Percentiles rank a stretch among this genome's conserved stretches.
Evolutionary conservation across 2,797 vertebrate genomes (phyloP).

Genomic region (Phoxinus dragarum): DNA sequence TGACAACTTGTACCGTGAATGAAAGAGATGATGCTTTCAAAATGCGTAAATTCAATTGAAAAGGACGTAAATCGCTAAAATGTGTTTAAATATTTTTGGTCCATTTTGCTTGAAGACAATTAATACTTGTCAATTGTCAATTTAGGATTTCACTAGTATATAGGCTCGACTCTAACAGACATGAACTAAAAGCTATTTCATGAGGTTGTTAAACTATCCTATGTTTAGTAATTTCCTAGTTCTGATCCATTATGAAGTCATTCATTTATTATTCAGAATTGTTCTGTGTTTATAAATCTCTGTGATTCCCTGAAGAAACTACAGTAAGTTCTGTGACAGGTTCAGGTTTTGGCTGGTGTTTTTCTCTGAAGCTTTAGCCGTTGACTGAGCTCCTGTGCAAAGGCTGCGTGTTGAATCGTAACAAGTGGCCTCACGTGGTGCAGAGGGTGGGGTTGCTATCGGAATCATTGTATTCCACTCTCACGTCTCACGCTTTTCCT

Average conservation of each 20-base stretch:
- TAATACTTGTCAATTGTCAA: not conserved
- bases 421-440: conserved; percentile 47
- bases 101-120: not conserved
- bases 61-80: not conserved
- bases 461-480: conserved; percentile 28
- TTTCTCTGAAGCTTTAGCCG: conserved; percentile 3
- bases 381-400: conserved; percentile 16
- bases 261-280: conserved; percentile 8
- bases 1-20: not conserved
- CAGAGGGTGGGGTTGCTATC: conserved; percentile 38
- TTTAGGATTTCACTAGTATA: not conserved
- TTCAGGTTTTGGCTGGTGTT: conserved; percentile 5
- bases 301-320: not conserved
- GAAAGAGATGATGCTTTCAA: not conserved
- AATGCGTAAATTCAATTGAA: not conserved
- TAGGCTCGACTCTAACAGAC: not conserved
- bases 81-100: not conserved
- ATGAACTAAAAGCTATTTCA: not conserved
- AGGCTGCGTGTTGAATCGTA: conserved; percentile 42
- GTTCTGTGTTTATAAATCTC: conserved; percentile 3
- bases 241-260: not conserved
- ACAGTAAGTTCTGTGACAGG: not conserved
- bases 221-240: not conserved
- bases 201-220: not conserved
- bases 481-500: conserved; percentile 27